A percentile compares a stretch with the other conserved stretches of the same genome.
Evolutionary conservation across 2,797 vertebrate genomes (phyloP).

Genomic region (Balearica regulorum): DNA sequence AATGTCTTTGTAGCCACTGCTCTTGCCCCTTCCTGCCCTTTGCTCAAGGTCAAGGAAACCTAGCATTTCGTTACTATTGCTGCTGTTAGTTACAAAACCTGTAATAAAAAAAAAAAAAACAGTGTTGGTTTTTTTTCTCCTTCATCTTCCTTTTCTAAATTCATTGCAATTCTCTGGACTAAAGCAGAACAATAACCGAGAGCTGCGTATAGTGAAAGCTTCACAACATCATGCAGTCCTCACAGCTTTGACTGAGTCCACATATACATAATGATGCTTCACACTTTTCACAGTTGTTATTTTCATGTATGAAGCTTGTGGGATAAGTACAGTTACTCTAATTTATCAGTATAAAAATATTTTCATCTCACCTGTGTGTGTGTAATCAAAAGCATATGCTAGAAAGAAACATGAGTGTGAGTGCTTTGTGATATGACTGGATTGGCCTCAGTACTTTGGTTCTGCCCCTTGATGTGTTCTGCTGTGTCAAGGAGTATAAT

Average conservation of each 20-base stretch:
- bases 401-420: background rate
- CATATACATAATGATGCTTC: background rate
- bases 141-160: background rate
- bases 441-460: background rate
- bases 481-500: background rate
- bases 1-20: background rate
- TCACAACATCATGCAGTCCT: background rate
- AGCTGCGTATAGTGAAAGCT: background rate
- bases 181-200: background rate
- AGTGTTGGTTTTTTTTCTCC: background rate
- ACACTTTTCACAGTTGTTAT: background rate
- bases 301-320: background rate
- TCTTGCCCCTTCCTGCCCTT: background rate
- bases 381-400: background rate
- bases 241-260: background rate
- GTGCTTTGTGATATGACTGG: background rate
- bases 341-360: background rate
- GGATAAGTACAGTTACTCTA: background rate
- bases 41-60: background rate
- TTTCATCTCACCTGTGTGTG: background rate
- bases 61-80: background rate
- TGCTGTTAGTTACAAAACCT: background rate
- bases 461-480: background rate
- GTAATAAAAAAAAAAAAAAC: background rate
- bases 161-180: background rate